Evolutionary conservation across 2,797 vertebrate species (phyloP).

Genomic region (Rhabdophis nuchalis): DNA sequence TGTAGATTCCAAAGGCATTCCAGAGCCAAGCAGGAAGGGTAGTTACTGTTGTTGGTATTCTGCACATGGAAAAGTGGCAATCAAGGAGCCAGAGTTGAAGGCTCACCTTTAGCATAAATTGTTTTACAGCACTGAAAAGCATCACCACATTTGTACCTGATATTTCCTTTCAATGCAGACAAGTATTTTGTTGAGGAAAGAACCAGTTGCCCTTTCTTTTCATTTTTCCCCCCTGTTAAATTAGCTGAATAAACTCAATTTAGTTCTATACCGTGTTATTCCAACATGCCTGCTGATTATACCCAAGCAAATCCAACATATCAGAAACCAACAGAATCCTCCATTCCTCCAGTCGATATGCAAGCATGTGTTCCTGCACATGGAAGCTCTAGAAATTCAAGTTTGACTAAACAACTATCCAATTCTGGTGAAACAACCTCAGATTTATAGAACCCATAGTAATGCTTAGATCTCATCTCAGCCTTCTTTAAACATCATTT

Average conservation of each 20-base stretch:
- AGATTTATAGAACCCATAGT: neutral
- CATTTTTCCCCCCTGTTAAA: neutral
- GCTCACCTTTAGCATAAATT: neutral
- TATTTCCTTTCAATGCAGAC: neutral
- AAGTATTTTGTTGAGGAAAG: neutral
- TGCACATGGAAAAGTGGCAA: neutral
- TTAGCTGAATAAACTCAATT: neutral
- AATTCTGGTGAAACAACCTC: slow-evolving; percentile 23
- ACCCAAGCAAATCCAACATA: neutral
- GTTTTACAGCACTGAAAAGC: neutral
- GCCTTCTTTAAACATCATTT: slow-evolving; percentile 35
- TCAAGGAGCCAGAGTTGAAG: neutral
- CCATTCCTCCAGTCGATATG: slow-evolving; percentile 18
- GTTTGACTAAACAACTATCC: slow-evolving; percentile 13
- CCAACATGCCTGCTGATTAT: neutral
- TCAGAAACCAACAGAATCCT: slow-evolving; percentile 11
- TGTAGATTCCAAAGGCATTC: neutral
- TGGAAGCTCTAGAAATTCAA: slow-evolving; percentile 18
- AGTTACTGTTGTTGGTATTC: neutral
- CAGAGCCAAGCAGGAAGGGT: neutral
- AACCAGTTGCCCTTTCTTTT: neutral
- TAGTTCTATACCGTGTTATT: neutral
- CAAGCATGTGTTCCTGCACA: slow-evolving; percentile 16
- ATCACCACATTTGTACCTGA: neutral
- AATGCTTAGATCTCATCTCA: neutral